phyloP scores from a whole-genome alignment of 2,797 vertebrate species.

The Phataginus tetradactyla region DNA sequence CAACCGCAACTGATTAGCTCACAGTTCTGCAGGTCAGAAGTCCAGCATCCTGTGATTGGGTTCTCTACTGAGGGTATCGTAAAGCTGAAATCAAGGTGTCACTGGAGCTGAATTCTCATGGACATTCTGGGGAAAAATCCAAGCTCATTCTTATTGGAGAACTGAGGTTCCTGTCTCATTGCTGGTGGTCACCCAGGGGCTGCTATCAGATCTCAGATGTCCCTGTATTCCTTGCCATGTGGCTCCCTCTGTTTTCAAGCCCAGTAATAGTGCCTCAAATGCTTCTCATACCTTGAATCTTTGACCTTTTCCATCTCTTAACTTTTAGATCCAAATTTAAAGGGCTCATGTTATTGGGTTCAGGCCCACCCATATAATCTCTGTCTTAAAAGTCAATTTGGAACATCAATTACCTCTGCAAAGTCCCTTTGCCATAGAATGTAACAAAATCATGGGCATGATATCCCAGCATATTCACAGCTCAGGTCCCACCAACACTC shows the following conservation, averaged over 20 bases:
- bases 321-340: slow-evolving; percentile 25
- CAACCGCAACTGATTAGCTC: neutral
- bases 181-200: neutral
- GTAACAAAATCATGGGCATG: neutral
- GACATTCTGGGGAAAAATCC: neutral
- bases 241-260: neutral
- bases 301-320: neutral
- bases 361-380: neutral
- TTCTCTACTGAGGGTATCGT: neutral
- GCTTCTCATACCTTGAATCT: neutral
- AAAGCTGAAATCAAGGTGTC: neutral
- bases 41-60: neutral
- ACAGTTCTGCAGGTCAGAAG: neutral
- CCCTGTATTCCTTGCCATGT: neutral
- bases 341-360: neutral
- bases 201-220: neutral
- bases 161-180: neutral
- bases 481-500: neutral
- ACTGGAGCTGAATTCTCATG: neutral
- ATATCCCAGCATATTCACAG: neutral
- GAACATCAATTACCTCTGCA: neutral
- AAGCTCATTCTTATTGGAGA: neutral
- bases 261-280: neutral
- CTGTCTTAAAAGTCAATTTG: slow-evolving; percentile 12
- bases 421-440: neutral